Conservation (phyloP, 35 echinoderm and acorn worm genomes). For the Ptychodera flava region DNA sequence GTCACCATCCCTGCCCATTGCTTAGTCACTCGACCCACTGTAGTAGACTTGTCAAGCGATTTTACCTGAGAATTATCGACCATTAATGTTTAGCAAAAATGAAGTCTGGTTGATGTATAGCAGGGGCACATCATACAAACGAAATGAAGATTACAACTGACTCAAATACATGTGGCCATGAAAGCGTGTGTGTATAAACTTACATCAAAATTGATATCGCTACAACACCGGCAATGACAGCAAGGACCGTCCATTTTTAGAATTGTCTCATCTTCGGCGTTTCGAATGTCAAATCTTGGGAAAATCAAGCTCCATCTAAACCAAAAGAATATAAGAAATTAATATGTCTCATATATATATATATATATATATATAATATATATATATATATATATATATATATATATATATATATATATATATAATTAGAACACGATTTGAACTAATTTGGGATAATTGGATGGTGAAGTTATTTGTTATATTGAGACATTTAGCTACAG, state of each 20-base stretch:
- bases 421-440: no score
- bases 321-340: background rate
- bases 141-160: background rate
- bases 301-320: background rate
- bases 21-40: background rate
- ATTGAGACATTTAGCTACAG: no score
- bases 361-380: no score
- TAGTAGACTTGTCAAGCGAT: background rate
- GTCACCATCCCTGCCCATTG: slow-evolving; percentile 1
- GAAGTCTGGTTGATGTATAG: background rate
- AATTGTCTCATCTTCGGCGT: background rate
- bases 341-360: no score
- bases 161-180: background rate
- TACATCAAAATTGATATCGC: background rate
- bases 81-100: no score
- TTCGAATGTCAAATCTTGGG: background rate
- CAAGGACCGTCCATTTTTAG: background rate
- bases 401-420: no score
- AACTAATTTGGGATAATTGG: no score
- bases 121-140: background rate
- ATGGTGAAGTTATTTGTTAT: no score
- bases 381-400: no score
- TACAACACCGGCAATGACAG: background rate
- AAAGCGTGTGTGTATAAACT: background rate
- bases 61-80: no score